Percentiles rank a stretch among this genome's conserved stretches.
phyloP scores from a whole-genome alignment of 2,113 vertebrate species.

The Galeopterus variegatus region DNA sequence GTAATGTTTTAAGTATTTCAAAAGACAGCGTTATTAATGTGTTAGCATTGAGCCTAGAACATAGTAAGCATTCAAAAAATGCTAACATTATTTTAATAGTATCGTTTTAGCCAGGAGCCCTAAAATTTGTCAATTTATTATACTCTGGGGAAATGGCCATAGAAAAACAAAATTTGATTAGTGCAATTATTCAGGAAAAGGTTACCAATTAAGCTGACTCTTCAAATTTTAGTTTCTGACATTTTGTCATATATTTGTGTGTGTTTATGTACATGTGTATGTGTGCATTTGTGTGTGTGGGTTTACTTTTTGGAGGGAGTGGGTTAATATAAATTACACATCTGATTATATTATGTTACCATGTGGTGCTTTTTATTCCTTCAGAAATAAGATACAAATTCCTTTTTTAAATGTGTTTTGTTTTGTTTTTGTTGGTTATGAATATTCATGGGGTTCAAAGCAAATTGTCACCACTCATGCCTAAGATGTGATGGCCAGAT shows the following conservation, averaged over 20 bases:
- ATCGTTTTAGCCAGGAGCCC: not conserved
- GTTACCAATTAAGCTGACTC: not conserved
- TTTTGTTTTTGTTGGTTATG: too few species aligned
- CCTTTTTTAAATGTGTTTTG: not conserved
- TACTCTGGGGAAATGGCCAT: not conserved
- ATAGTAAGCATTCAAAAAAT: not conserved
- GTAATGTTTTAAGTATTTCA: not conserved
- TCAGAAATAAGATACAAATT: not conserved
- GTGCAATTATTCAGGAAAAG: not conserved
- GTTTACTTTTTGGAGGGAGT: not conserved
- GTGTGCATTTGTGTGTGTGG: not conserved
- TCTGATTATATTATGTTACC: not conserved
- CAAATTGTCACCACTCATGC: too few species aligned
- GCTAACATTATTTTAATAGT: not conserved
- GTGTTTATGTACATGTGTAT: not conserved
- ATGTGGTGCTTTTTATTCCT: not conserved
- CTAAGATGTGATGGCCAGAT: too few species aligned
- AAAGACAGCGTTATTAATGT: not conserved
- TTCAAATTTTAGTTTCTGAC: not conserved
- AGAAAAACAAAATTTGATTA: not conserved
- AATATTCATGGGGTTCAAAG: too few species aligned
- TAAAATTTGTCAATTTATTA: slow-evolving; percentile 1
- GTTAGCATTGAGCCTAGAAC: not conserved
- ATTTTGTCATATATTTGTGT: not conserved
- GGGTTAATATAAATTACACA: not conserved